Base-by-base conservation (phyloP, 2,113 vertebrate genomes). In the Sebastes schlegelii region DNA sequence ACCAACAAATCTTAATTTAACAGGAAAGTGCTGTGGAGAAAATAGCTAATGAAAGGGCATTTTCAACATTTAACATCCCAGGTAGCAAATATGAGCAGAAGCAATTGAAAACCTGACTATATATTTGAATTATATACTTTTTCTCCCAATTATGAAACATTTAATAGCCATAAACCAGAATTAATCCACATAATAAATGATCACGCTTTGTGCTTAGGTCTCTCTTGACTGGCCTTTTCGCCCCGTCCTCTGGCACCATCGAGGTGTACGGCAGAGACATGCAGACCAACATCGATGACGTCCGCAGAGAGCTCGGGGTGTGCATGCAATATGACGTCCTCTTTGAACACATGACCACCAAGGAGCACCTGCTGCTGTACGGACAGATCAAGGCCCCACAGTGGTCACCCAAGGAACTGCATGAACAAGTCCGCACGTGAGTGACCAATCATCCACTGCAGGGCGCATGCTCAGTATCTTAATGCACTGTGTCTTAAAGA, bases 311-410 rank as follows among this genome's bases (percentile, higher is more conserved):
- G 63, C 96, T 99, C 86, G 98, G 98, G 0, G 97, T 99, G 71
- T 99, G 98, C 88, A 99, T 99, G 98, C 98, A 99, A 80, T 98
- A 99, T 1, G 96, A 99, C 0, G 97, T 99, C 74, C 94, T 97
- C 71, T 99, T 99, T 78, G 95, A 97, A 79, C 97, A 98, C 83
- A 97, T 99, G 82, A 99, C 97, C 49, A 94, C 96, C 13, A 97
- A 97, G 80, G 98, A 99, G 42, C 98, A 99, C 86, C 94, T 99
- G 46, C 92, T 98, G 79, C 93, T 99, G 3, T 99, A 99, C 0
- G 97, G 97, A 17, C 96, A 97, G 92, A 97, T 99, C 91, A 99
- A 99, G 86, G 96, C 97, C 42, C 98, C 97, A 17, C 96, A 97
- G 6, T 99, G 97, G 97, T 95, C 94, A 43, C 91, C 77, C 17